Percentiles rank a stretch among this genome's conserved stretches.
phyloP scores from a whole-genome alignment of 2,113 vertebrate genomes.

The Ctenodactylus gundi region DNA sequence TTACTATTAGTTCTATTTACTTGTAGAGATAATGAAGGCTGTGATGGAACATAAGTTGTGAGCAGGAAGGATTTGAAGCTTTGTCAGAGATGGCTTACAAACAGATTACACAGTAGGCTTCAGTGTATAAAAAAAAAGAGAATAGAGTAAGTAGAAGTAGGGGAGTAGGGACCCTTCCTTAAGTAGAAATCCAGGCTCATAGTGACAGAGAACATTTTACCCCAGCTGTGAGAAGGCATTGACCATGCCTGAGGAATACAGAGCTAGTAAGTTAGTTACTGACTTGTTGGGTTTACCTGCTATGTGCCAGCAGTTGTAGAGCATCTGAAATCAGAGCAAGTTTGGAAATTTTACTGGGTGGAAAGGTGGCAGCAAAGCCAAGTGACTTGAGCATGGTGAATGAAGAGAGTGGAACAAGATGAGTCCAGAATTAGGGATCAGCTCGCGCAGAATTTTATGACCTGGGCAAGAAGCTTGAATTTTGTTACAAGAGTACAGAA shows the following conservation, averaged over 20 bases:
- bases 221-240: background rate
- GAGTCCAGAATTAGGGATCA: background rate
- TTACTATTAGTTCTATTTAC: conserved; percentile 72
- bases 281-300: too few relatives aligned
- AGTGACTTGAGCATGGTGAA: background rate
- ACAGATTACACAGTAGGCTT: background rate
- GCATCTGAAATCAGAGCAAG: background rate
- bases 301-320: background rate
- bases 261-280: too few relatives aligned
- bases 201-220: background rate
- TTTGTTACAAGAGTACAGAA: background rate
- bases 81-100: background rate
- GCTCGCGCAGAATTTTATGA: background rate
- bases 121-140: background rate
- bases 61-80: background rate
- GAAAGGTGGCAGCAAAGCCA: background rate
- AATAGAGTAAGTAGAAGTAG: background rate
- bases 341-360: background rate
- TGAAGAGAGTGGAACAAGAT: background rate
- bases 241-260: background rate
- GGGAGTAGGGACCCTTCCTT: background rate
- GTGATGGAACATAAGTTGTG: conserved; percentile 21
- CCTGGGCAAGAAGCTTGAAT: background rate
- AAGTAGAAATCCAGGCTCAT: background rate
- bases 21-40: conserved; percentile 40